phyloP scores from a whole-genome alignment of 2,797 vertebrate genomes.

The Lepus townsendii region DNA sequence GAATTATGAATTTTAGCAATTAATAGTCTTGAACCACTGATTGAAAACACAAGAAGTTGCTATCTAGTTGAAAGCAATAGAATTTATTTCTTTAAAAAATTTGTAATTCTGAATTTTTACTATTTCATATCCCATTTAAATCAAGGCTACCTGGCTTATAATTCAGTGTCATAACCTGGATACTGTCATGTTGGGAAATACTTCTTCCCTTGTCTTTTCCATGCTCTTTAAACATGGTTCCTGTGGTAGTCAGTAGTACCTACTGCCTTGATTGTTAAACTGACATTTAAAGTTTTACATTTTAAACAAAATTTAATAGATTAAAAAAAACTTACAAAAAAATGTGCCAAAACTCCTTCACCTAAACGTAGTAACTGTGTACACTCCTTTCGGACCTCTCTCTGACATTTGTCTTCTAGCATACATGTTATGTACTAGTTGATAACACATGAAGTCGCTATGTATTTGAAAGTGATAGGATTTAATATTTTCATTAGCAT shows the following conservation, averaged over 20 bases:
- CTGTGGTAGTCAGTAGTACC: not conserved
- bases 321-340: not conserved
- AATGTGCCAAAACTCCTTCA: not conserved
- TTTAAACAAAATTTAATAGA: constrained; percentile 46
- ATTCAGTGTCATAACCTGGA: not conserved
- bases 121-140: not conserved
- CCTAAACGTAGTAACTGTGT: not conserved
- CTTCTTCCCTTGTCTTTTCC: not conserved
- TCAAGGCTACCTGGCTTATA: constrained; percentile 9
- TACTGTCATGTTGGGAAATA: not conserved
- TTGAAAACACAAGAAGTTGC: too few relatives aligned
- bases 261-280: not conserved
- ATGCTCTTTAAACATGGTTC: not conserved
- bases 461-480: too few relatives aligned
- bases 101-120: constrained; percentile 40
- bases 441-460: too few relatives aligned
- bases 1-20: not conserved
- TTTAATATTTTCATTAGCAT: not conserved
- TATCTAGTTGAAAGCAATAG: too few relatives aligned
- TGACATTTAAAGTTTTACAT: not conserved
- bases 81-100: constrained; percentile 31
- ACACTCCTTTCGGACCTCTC: not conserved
- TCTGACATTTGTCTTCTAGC: not conserved
- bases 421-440: not conserved
- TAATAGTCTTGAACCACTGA: constrained; percentile 3